Conservation (phyloP, 2,797 vertebrate species). For the Enoplosus armatus region DNA sequence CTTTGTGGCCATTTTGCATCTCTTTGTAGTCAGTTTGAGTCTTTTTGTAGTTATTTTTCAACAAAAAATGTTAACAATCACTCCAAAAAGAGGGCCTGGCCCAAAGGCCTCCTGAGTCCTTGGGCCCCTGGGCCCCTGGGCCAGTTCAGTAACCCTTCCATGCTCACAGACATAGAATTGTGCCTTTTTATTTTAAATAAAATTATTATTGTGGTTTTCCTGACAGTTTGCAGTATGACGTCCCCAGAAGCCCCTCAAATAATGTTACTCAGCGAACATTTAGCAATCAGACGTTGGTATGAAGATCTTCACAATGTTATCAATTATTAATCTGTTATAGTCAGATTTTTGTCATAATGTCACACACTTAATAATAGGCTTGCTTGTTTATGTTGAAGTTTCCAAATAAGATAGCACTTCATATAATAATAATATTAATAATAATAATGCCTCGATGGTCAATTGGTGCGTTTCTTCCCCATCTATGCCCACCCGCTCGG, state of each 20-base stretch:
- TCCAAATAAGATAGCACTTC: background rate
- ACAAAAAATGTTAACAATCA: no score
- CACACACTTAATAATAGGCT: background rate
- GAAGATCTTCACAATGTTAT: background rate
- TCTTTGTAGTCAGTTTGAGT: no score
- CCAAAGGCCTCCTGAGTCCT: no score
- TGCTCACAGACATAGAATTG: no score
- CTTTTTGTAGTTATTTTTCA: no score
- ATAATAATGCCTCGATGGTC: background rate
- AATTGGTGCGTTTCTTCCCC: background rate
- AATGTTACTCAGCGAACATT: background rate
- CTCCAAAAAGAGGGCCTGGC: no score
- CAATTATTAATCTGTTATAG: background rate
- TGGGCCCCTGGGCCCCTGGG: no score
- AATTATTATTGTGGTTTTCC: no score
- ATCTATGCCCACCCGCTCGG: slow-evolving; percentile 17
- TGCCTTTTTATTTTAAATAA: no score
- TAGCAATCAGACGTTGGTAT: background rate
- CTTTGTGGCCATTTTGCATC: no score
- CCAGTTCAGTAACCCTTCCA: no score
- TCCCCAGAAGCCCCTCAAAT: background rate
- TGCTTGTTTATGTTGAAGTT: background rate
- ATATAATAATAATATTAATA: background rate
- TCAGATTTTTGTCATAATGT: background rate
- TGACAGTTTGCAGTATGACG: background rate